phyloP scores from a whole-genome alignment of 2,888 invertebrate species.

The Lissocephala sabroskyi region DNA sequence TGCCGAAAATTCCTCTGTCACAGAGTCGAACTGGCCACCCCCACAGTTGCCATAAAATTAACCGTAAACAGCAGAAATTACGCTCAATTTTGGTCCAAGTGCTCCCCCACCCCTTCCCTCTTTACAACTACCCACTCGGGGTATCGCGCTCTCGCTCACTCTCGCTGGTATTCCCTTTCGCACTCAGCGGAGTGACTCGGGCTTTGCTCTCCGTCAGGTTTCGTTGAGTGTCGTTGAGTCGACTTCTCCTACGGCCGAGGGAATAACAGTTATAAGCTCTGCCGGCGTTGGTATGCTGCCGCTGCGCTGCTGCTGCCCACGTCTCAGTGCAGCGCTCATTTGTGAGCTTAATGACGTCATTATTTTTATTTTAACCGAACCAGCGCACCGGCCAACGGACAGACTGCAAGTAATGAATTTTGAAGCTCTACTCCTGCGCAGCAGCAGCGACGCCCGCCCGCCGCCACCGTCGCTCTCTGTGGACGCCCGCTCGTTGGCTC shows the following conservation, averaged over 20 bases:
- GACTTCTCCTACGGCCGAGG: conserved; percentile 45
- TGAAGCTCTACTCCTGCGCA: conserved; percentile 6
- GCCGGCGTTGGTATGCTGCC: conserved; percentile 23
- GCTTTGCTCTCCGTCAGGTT: conserved; percentile 8
- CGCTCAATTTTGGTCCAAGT: too few species aligned
- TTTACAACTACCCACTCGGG: too few species aligned
- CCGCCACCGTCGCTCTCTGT: background rate
- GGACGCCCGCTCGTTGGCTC: too few species aligned
- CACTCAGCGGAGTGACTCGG: background rate
- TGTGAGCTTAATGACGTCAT: conserved; percentile 64
- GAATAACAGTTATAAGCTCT: conserved; percentile 55
- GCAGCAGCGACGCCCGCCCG: background rate
- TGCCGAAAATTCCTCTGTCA: too few species aligned
- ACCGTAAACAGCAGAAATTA: too few species aligned
- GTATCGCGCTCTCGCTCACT: too few species aligned
- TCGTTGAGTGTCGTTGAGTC: conserved; percentile 54
- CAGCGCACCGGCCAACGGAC: conserved; percentile 5
- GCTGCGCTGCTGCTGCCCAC: conserved; percentile 1
- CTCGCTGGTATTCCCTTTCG: background rate
- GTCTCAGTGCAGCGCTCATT: conserved; percentile 55
- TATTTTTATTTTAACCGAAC: conserved; percentile 58
- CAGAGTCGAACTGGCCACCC: too few species aligned
- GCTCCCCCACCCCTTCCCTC: background rate
- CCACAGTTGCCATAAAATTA: too few species aligned
- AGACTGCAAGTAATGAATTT: conserved; percentile 39